Base-by-base conservation (phyloP, 1,140 invertebrate species). In the Drosophila melanogaster region DNA sequence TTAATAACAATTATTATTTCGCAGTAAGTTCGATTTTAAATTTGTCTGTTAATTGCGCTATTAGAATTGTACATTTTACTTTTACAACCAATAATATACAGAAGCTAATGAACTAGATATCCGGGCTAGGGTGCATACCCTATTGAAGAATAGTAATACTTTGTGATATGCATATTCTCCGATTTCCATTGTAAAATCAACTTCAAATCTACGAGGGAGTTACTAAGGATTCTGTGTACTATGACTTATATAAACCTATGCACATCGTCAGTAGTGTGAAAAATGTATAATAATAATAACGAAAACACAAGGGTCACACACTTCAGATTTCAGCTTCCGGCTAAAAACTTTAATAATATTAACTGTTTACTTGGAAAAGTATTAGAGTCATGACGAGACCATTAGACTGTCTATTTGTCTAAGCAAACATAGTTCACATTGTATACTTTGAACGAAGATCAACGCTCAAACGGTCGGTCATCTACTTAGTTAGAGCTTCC, bases 11-110 rank as follows among this genome's bases (percentile, higher is more conserved):
- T 67, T 72, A 59, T 54, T 84, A 72, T 79, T 79, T 59, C 43
- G 53, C 61, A 65, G 72, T 80, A 65, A 85, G 81, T 74, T 64
- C 41, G 14, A 26, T 26, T 38, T 61, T 61, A 58, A 79, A 77
- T 66, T 54, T 57, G 60, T 47, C 46, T n/a, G 33, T 24, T 62
- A 70, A 65, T 58, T 66, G 79, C 64, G 54, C 75, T 70, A 69
- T 81, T 58, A 51, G 44, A n/a, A 30, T 38, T 19, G n/a, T 69
- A 61, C 57, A 70, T 47, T 41, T 17, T 33, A 33, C 14, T n/a
- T n/a, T 26, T 38, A 38, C 30, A 30, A 8, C 30, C 30, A 30
- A 30, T 30, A 30, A 30, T 10, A 8, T 8, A 30, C 2, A 3
- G 7, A 8, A 30, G 2, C 10, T 30, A 10, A 30, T 30, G 30